These are phyloP conservation scores for Siniperca chuatsi DNA, from an alignment of 2,113 vertebrate genomes.

Conservation along the genomic window DNA sequence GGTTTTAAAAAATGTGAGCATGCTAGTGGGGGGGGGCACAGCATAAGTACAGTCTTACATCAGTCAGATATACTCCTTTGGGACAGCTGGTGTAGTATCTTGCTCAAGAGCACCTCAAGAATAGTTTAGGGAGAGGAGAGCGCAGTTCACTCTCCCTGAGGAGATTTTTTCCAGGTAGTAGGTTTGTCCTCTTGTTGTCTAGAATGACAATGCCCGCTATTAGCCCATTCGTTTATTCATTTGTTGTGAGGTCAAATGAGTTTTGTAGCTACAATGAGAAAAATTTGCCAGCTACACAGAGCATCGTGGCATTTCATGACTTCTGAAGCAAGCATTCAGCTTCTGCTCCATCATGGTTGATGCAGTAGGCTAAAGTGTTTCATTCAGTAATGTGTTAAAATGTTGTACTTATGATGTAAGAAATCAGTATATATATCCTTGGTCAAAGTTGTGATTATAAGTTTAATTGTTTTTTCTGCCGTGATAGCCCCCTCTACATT, in stretches of 20 bases:
- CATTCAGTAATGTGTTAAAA: too few relatives aligned
- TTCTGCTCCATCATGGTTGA: background rate
- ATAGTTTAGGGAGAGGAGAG: background rate
- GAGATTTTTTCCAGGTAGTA: background rate
- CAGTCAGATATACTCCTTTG: slow-evolving; percentile 15
- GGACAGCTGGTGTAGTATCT: background rate
- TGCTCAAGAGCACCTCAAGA: slow-evolving; percentile 14
- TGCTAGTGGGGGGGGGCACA: background rate
- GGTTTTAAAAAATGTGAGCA: slow-evolving; percentile 50
- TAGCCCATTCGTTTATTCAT: background rate
- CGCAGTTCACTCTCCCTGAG: background rate
- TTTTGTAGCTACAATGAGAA: background rate
- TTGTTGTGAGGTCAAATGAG: background rate
- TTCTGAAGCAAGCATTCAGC: background rate
- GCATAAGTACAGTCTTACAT: slow-evolving; percentile 35
- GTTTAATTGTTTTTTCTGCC: too few relatives aligned
- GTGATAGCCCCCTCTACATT: background rate
- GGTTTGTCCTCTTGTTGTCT: background rate
- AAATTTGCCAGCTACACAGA: background rate
- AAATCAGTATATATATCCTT: too few relatives aligned
- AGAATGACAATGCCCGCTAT: background rate
- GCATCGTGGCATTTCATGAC: background rate
- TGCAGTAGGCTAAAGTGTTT: background rate
- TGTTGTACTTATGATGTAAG: too few relatives aligned
- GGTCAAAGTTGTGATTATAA: too few relatives aligned